These are phyloP conservation scores for Phyllotis vaccarum DNA, from an alignment of 2,797 vertebrate genomes.

Conservation along the genomic window DNA sequence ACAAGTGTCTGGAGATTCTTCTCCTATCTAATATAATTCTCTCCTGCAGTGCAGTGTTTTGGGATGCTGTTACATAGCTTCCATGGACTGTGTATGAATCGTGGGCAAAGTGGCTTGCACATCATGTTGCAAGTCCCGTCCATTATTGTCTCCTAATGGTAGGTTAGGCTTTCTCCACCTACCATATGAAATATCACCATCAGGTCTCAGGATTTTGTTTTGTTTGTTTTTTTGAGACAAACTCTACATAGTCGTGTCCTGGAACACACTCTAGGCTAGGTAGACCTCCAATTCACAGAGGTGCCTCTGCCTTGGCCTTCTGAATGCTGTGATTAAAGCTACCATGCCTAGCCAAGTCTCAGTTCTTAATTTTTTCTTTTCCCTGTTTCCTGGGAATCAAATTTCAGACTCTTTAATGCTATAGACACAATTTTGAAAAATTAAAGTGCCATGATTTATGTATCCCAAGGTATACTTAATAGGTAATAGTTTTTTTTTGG, in stretches of 20 bases:
- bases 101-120: too few relatives aligned
- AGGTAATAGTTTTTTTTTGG: background rate
- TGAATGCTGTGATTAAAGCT: background rate
- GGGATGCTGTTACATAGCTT: background rate
- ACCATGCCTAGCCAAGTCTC: background rate
- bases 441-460: background rate
- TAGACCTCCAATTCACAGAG: background rate
- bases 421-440: background rate
- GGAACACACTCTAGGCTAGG: background rate
- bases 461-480: background rate
- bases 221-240: background rate
- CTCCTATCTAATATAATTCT: background rate
- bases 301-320: background rate
- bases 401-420: too few relatives aligned
- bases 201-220: background rate
- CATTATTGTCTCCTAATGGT: background rate
- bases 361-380: background rate
- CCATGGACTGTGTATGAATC: background rate
- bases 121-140: background rate
- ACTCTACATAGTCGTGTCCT: background rate
- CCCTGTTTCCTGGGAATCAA: background rate
- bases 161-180: background rate
- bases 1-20: background rate
- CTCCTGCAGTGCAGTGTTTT: background rate
- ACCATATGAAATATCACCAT: background rate